Evolutionary conservation across 2,888 invertebrate species (phyloP).

Genomic region (Erebia palarica): DNA sequence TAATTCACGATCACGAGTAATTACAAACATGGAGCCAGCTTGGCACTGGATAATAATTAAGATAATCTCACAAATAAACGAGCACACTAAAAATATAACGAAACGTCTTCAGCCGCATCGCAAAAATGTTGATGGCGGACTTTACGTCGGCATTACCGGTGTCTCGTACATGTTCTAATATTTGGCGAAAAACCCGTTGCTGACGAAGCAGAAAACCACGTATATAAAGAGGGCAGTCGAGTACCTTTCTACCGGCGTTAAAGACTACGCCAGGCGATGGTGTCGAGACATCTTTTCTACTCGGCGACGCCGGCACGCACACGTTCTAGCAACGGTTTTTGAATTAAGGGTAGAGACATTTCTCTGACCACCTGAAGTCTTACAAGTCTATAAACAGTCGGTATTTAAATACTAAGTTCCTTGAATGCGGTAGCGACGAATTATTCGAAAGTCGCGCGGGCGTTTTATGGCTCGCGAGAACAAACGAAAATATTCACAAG

Average conservation of each 20-base stretch:
- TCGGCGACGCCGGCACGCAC: slow-evolving; percentile 91
- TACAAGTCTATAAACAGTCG: slow-evolving; percentile 65
- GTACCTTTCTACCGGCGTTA: slow-evolving; percentile 85
- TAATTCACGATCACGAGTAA: slow-evolving; percentile 48
- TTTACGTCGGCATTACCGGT: slow-evolving; percentile 88
- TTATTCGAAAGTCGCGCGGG: slow-evolving; percentile 93
- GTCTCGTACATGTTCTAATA: slow-evolving; percentile 90
- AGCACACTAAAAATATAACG: slow-evolving; percentile 59
- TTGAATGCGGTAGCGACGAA: slow-evolving; percentile 89
- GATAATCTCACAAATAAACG: slow-evolving; percentile 56
- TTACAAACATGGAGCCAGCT: slow-evolving; percentile 47
- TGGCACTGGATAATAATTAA: slow-evolving; percentile 52
- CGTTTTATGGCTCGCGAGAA: slow-evolving; percentile 85
- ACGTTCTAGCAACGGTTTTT: slow-evolving; percentile 87
- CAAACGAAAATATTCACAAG: slow-evolving; percentile 66
- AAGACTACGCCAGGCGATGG: slow-evolving; percentile 78
- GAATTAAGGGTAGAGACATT: slow-evolving; percentile 71
- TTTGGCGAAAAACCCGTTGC: slow-evolving; percentile 81
- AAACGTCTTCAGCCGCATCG: slow-evolving; percentile 61
- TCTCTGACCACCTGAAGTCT: slow-evolving; percentile 56
- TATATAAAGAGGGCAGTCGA: slow-evolving; percentile 83
- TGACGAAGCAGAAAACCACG: slow-evolving; percentile 64
- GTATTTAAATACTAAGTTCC: slow-evolving; percentile 74
- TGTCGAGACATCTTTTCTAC: slow-evolving; percentile 85
- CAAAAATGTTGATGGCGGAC: slow-evolving; percentile 81